phyloP scores from a whole-genome alignment of 2,113 vertebrate species.

The Protobothrops mucrosquamatus region DNA sequence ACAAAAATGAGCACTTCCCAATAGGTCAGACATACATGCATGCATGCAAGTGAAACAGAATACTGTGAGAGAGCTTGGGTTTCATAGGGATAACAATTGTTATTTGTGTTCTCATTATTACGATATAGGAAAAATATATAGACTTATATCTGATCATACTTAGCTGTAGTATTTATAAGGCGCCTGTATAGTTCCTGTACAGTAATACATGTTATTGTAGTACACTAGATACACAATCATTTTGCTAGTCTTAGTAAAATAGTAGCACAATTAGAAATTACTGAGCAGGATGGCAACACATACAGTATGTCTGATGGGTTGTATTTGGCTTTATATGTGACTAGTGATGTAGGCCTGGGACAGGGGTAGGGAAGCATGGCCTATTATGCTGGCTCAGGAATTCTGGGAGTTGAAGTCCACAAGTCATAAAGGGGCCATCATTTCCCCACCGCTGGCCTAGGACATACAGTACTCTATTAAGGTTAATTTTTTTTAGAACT shows the following conservation, averaged over 20 bases:
- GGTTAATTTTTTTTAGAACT: background rate
- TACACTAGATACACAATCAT: background rate
- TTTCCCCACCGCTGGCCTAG: too few relatives aligned
- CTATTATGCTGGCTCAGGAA: background rate
- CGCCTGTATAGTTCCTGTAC: background rate
- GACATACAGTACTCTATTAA: background rate
- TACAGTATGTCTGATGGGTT: background rate
- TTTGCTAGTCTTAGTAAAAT: background rate
- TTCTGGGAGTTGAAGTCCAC: too few relatives aligned
- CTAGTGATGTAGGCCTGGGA: background rate
- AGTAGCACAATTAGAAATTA: background rate
- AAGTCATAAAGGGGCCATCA: too few relatives aligned
- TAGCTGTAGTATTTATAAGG: background rate
- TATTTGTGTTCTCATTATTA: background rate
- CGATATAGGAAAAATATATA: background rate
- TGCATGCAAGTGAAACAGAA: background rate
- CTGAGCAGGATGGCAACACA: background rate
- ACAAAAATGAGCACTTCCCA: constrained; percentile 1
- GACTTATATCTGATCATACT: background rate
- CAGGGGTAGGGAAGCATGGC: background rate
- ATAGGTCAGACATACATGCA: background rate
- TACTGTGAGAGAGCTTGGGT: background rate
- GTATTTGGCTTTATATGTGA: background rate
- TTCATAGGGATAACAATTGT: background rate
- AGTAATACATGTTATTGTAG: background rate